Evolutionary conservation across 2,888 invertebrate species (phyloP), one percentile per base, ranked within the genome.

Genomic region (Ophion obscuratus): DNA sequence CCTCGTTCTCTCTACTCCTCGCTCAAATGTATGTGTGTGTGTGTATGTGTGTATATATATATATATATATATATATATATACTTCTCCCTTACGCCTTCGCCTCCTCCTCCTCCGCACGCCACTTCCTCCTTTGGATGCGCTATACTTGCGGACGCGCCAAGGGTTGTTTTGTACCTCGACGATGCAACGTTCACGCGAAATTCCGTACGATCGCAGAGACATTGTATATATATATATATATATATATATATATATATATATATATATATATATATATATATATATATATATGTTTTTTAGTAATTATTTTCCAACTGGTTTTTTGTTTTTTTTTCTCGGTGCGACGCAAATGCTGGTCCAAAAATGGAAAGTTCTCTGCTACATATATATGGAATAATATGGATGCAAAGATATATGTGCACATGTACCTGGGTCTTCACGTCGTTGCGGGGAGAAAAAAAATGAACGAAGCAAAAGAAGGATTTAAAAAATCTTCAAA

Each of bases 1-100:
- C 91, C 92, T 92, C 91, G 91, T 93, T 92, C 91, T 89, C 89
- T 91, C 76, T 81, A 76, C 87, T 77, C 84, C 79, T 88, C 87
- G 71, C 83, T 81, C 61, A 81, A 67, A 78, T 67, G 59, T 61
- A 68, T 67, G n/a, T 74, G 1, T 24, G 24, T 24, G 1, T 24
- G 1, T 24, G 1, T 11, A 62, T 71, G 53, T 57, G 57, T 10
- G 7, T 24, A 68, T 61, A 68, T 14, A 61, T 11, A 36, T 59
- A 17, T 44, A 17, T 27, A 53, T 31, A 31, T 31, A 44, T 11
- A 70, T 71, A 62, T 57, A 66, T 10, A 14, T 24, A 68, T 61
- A 62, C 61, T 78, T 74, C 83, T 64, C 64, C 61, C 68, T 76
- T 67, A 75, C 68, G 75, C 59, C 87, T 88, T 80, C 81, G 81